Percentiles rank a stretch among this genome's conserved stretches.
These are phyloP conservation scores for Capreolus pygargus DNA, from an alignment of 2,113 vertebrate genomes.

Conservation along the genomic window DNA sequence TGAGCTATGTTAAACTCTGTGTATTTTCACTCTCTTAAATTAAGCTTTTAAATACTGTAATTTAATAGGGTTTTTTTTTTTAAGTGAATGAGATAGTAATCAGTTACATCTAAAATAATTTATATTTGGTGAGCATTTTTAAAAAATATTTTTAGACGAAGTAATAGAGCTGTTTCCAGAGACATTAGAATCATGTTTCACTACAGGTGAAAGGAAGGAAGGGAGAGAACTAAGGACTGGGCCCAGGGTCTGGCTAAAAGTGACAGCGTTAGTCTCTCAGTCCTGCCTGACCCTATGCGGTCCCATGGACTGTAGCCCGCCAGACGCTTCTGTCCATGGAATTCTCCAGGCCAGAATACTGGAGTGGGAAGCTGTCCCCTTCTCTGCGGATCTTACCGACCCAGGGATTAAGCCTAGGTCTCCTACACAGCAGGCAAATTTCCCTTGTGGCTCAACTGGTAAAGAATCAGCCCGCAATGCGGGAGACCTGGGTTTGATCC, in stretches of 20 bases:
- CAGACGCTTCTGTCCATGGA: not conserved
- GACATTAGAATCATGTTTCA: not conserved
- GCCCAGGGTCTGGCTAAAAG: not conserved
- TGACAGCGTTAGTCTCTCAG: not conserved
- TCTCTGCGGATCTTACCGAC: not conserved
- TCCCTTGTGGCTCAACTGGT: not conserved
- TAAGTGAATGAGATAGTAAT: not conserved
- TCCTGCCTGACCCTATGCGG: not conserved
- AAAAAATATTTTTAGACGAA: not conserved
- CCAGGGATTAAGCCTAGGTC: not conserved
- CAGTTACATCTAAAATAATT: not conserved
- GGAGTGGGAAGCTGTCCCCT: not conserved
- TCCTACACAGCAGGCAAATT: not conserved
- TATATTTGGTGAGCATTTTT: not conserved
- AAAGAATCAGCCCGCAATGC: not conserved
- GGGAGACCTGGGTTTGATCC: not conserved
- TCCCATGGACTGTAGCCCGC: not conserved
- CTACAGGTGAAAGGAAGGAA: rapidly evolving
- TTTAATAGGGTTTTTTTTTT: not conserved
- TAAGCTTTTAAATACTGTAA: not conserved
- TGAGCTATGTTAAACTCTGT: not conserved
- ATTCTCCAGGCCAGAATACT: not conserved
- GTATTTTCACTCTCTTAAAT: not conserved
- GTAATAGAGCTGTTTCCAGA: not conserved
- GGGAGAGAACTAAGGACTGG: not conserved